Evolutionary conservation across 2,888 invertebrate genomes (phyloP), one percentile per base, ranked within the genome.

Genomic region (Cheiracanthium punctorium): DNA sequence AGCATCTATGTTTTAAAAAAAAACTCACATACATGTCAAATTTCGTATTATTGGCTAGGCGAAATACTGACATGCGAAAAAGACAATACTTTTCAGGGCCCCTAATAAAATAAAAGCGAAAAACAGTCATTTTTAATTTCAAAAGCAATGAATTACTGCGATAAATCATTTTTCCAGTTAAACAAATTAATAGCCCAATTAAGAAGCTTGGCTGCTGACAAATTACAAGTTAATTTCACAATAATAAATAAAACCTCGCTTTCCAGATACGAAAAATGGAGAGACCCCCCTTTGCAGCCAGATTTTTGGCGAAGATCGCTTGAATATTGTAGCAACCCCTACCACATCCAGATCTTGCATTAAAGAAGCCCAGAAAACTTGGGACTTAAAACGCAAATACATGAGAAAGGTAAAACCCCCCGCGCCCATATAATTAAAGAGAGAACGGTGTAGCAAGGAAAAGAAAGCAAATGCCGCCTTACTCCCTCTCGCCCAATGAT

Each of bases 381-480:
- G 29, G n/a, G 58, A 32, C 73, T 29, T 33, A 30, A 76, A 76
- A 43, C 80, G 24, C 58, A 43, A 71, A 41, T 71, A 43, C 71
- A 43, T 41, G 37, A 64, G 30, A 80, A 76, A 76, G 72, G 72
- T 76, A 82, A 82, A 77, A 77, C 82, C 70, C 80, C 52, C 33
- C 33, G 32, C 71, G 41, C 79, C 77, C 73, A 72, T 73, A 84
- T 80, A 80, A 85, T 85, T 80, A 80, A 80, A 80, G 85, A 79
- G 77, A 76, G 76, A 76, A 64, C 52, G 64, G 37, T 52, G 64
- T 29, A 65, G 37, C 64, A 24, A 30, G 17, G 28, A 64, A 85
- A 84, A 80, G 81, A 81, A 87, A 87, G 76, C 76, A 87, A 87
- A 87, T 80, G 76, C 80, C 58, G 73, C 74, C 58, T 76, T 37